A percentile compares a stretch with the other conserved stretches of the same genome.
Evolutionary conservation across 2,888 invertebrate genomes (phyloP).

Genomic region (Philaethria dido): DNA sequence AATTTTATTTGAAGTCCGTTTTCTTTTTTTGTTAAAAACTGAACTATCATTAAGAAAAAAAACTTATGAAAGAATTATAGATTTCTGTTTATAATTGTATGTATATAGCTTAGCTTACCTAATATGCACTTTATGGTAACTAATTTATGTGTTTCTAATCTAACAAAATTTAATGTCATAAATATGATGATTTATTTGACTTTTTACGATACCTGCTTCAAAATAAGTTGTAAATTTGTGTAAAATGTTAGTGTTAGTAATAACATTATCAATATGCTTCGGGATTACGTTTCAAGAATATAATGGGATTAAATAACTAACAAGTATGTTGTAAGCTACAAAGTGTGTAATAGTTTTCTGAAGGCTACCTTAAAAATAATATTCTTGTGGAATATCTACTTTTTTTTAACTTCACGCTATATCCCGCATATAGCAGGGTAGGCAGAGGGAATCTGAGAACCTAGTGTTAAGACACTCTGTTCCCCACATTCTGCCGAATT

Average conservation of each 20-base stretch:
- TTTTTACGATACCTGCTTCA: constrained; percentile 14
- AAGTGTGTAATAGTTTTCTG: constrained; percentile 3
- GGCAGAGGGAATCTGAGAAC: too few species aligned
- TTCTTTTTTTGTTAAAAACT: too few species aligned
- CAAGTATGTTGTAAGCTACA: constrained; percentile 1
- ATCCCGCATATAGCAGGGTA: too few species aligned
- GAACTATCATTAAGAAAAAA: too few species aligned
- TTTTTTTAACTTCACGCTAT: too few species aligned
- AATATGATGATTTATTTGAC: constrained; percentile 17
- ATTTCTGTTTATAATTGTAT: not conserved
- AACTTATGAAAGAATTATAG: not conserved
- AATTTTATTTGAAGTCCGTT: too few species aligned
- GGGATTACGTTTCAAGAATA: constrained; percentile 11
- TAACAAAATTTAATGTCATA: constrained; percentile 13
- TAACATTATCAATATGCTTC: constrained; percentile 17
- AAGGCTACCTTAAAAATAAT: not conserved
- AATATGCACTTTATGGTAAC: constrained; percentile 3
- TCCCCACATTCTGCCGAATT: too few species aligned
- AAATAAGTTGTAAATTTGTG: constrained; percentile 14
- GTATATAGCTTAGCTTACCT: constrained; percentile 6
- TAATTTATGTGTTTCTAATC: constrained; percentile 5
- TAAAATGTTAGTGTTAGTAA: constrained; percentile 13
- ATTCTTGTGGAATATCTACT: not conserved
- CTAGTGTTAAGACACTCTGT: too few species aligned
- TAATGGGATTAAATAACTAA: constrained; percentile 15